A percentile compares a stretch with the other conserved stretches of the same genome.
Conservation (phyloP, 23 tunicate species). For the Trididemnum nubilum region DNA sequence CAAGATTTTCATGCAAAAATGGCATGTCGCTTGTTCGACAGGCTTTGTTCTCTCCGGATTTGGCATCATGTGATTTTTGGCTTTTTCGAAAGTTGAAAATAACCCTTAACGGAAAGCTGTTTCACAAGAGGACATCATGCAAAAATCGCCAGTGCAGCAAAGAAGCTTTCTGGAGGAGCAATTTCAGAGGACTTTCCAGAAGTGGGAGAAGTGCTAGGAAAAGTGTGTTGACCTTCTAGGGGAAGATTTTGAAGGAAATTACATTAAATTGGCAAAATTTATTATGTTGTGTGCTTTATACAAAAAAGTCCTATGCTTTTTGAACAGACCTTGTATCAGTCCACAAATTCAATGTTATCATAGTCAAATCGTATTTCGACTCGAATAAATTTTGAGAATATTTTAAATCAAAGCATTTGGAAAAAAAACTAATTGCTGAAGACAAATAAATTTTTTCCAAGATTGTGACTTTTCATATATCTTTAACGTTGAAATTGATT, state of each 20-base stretch:
- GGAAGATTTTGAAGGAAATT: constrained; percentile 8
- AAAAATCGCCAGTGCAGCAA: constrained; percentile 3
- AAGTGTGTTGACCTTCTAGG: not conserved
- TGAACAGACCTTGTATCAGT: constrained; percentile 8
- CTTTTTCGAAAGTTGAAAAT: not conserved
- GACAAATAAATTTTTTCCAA: no score
- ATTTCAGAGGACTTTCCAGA: not conserved
- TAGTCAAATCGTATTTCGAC: no score
- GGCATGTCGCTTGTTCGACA: constrained; percentile 8
- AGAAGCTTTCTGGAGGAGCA: constrained; percentile 11
- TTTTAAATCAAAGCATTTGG: no score
- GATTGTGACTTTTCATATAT: no score
- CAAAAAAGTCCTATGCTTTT: constrained; percentile 2
- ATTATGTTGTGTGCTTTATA: constrained; percentile 19
- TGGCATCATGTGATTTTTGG: constrained; percentile 18
- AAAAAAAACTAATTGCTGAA: no score
- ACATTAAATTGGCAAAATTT: not conserved
- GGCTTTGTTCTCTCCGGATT: constrained; percentile 1
- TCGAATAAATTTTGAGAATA: no score
- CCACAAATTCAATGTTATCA: no score
- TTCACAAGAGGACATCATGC: constrained; percentile 4
- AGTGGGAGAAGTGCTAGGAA: constrained; percentile 15
- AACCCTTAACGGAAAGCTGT: not conserved
- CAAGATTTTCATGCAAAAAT: not conserved
- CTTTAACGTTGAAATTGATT: no score